These are phyloP conservation scores for Lagenorhynchus albirostris DNA, from an alignment of 2,113 vertebrate genomes.

Conservation along the genomic window DNA sequence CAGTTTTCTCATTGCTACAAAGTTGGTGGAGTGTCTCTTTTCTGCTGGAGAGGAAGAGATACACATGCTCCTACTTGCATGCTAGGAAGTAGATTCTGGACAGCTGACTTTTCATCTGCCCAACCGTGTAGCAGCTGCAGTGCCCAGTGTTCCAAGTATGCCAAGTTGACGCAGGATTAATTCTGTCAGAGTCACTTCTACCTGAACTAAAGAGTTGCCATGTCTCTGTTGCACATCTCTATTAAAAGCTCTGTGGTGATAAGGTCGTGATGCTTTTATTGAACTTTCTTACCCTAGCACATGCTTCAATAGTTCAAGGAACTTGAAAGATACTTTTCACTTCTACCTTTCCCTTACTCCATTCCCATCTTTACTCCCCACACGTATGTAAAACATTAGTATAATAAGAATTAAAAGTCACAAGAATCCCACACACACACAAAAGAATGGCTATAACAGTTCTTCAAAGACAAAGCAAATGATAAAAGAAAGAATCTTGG, in stretches of 20 bases:
- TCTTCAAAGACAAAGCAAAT: not conserved
- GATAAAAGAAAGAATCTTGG: not conserved
- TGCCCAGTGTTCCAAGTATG: conserved; percentile 34
- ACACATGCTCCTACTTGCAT: not conserved
- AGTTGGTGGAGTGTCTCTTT: not conserved
- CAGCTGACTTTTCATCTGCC: not conserved
- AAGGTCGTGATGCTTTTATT: conserved; percentile 19
- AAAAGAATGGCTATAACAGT: not conserved
- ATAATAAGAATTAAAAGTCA: conserved; percentile 73
- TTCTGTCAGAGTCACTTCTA: conserved; percentile 59
- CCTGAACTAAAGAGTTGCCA: conserved; percentile 49
- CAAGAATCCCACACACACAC: not conserved
- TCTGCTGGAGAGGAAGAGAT: not conserved
- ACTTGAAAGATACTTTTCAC: conserved; percentile 65
- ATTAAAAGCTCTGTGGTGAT: conserved; percentile 33
- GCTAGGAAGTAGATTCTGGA: not conserved
- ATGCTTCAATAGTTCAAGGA: conserved; percentile 67
- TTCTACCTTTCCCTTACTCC: not conserved
- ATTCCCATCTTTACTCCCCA: conserved; percentile 39
- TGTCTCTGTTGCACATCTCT: not conserved
- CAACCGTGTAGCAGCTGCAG: not conserved
- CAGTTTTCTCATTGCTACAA: not conserved
- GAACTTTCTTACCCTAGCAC: conserved; percentile 40
- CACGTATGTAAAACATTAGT: conserved; percentile 79
- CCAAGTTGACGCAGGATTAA: conserved; percentile 65